phyloP scores from a whole-genome alignment of 2,888 invertebrate genomes.

The Drosophila mimica region DNA sequence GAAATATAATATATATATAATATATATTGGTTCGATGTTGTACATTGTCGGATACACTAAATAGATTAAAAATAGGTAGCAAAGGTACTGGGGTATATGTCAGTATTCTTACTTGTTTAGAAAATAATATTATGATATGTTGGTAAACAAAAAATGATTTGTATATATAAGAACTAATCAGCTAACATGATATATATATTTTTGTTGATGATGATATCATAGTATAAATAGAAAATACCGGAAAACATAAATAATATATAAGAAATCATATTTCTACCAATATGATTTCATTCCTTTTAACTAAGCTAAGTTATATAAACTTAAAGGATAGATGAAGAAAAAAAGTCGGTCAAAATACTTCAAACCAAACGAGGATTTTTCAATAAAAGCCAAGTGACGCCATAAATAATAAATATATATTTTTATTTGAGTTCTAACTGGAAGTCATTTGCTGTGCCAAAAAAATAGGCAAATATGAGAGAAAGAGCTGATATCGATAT shows the following conservation, averaged over 20 bases:
- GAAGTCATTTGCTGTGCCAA: slow-evolving; percentile 16
- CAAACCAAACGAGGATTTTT: not conserved
- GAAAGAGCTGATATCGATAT: slow-evolving; percentile 24
- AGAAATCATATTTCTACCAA: not conserved
- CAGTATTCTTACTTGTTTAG: not conserved
- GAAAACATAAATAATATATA: not conserved
- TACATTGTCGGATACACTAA: too few relatives aligned
- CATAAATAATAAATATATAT: slow-evolving; percentile 29
- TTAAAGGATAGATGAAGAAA: not conserved
- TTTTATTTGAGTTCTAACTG: slow-evolving; percentile 19
- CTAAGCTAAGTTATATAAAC: not conserved
- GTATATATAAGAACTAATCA: not conserved
- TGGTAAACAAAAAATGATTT: not conserved
- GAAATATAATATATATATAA: too few relatives aligned
- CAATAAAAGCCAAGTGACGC: not conserved
- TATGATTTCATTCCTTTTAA: not conserved
- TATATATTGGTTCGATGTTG: too few relatives aligned
- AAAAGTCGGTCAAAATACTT: not conserved
- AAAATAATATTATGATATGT: not conserved
- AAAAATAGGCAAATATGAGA: slow-evolving; percentile 9
- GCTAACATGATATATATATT: not conserved
- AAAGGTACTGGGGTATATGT: too few relatives aligned
- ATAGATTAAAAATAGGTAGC: too few relatives aligned
- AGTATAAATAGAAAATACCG: not conserved
- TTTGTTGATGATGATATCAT: not conserved